Evolutionary conservation across 92 coral and sea anemone genomes (phyloP).

Genomic region (Epizoanthus rinbou): DNA sequence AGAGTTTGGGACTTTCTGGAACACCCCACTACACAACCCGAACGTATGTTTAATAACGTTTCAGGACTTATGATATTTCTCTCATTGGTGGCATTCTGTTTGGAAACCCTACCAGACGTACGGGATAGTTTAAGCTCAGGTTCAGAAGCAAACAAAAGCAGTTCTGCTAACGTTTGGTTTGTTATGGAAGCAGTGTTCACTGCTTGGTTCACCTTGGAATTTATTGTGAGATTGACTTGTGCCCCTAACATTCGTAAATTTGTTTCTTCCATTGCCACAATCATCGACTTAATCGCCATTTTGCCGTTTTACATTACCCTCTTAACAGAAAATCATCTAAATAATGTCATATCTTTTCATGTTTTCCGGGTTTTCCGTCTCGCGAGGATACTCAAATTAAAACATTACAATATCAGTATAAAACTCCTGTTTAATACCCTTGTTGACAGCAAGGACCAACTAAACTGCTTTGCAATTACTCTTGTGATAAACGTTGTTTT

Average conservation of each 20-base stretch:
- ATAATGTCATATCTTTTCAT: slow-evolving; percentile 53
- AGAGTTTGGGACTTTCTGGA: slow-evolving; percentile 81
- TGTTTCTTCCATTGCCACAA: slow-evolving; percentile 57
- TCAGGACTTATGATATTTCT: slow-evolving; percentile 62
- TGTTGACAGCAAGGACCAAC: slow-evolving; percentile 68
- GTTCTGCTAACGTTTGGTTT: slow-evolving; percentile 61
- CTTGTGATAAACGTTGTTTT: slow-evolving; percentile 69
- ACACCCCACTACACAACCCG: slow-evolving; percentile 65
- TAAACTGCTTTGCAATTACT: slow-evolving; percentile 65
- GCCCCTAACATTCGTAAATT: slow-evolving; percentile 64
- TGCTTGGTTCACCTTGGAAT: slow-evolving; percentile 86
- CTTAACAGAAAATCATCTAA: slow-evolving; percentile 24
- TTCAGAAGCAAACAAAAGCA: slow-evolving; percentile 24
- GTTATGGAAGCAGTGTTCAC: slow-evolving; percentile 74
- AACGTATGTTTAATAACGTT: slow-evolving; percentile 55
- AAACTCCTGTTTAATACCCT: slow-evolving; percentile 86
- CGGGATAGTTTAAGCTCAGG: background rate
- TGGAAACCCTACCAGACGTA: slow-evolving; percentile 74
- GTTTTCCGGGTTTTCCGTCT: slow-evolving; percentile 67
- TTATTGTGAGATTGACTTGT: slow-evolving; percentile 61
- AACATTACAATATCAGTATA: slow-evolving; percentile 74
- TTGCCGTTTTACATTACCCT: slow-evolving; percentile 69
- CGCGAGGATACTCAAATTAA: slow-evolving; percentile 64
- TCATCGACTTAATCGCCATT: slow-evolving; percentile 71
- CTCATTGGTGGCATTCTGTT: slow-evolving; percentile 69